These are phyloP conservation scores for Drosophila parthenogenetica DNA, from an alignment of 2,888 invertebrate genomes.

Conservation along the genomic window DNA sequence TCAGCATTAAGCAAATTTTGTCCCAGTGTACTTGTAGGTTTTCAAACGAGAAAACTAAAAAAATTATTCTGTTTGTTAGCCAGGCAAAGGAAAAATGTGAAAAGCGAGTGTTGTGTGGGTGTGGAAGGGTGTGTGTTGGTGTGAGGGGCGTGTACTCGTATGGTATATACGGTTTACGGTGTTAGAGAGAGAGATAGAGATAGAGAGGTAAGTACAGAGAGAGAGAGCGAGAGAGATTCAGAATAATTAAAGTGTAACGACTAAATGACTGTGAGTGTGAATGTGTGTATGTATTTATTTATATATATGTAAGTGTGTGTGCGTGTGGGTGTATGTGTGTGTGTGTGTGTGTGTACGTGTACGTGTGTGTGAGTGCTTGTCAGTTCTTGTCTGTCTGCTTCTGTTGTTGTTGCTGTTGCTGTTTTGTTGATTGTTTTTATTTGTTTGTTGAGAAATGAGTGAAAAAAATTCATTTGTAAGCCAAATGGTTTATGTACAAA, in stretches of 20 bases:
- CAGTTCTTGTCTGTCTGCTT: conserved; percentile 58
- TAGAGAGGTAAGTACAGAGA: conserved; percentile 41
- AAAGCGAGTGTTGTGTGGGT: conserved; percentile 63
- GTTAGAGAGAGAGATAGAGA: conserved; percentile 49
- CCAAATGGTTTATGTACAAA: conserved; percentile 81
- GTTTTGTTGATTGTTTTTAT: conserved; percentile 39
- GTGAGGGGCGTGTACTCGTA: conserved; percentile 7
- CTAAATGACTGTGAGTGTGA: conserved; percentile 52
- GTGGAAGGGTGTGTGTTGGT: conserved; percentile 48
- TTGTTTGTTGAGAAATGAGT: conserved; percentile 68
- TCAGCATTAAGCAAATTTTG: conserved; percentile 31
- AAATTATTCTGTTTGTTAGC: conserved; percentile 62
- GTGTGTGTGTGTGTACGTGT: not conserved
- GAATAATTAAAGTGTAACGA: conserved; percentile 60
- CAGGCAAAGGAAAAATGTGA: conserved; percentile 67
- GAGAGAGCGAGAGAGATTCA: conserved; percentile 56
- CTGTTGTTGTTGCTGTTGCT: conserved; percentile 58
- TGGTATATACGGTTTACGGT: conserved; percentile 41
- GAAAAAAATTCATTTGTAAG: conserved; percentile 74
- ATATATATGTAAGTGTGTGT: conserved; percentile 18
- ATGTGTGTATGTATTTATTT: conserved; percentile 17
- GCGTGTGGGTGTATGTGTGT: conserved; percentile 6
- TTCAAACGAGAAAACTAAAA: conserved; percentile 53
- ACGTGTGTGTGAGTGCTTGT: conserved; percentile 40
- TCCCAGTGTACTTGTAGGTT: conserved; percentile 35